Conservation (phyloP, 2,888 invertebrate species). For the Ochlodes sylvanus region DNA sequence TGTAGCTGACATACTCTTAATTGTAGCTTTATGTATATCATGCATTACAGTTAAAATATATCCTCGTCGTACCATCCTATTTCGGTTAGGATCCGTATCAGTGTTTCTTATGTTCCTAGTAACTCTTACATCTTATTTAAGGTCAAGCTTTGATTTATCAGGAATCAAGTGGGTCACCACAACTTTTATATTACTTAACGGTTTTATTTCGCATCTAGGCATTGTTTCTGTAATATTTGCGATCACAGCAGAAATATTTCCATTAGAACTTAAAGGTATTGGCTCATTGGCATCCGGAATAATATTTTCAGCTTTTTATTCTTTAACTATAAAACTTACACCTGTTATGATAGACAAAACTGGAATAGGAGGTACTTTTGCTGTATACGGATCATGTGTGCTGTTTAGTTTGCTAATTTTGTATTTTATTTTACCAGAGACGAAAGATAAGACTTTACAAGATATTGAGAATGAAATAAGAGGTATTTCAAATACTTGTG, state of each 20-base stretch:
- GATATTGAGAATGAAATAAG: constrained; percentile 56
- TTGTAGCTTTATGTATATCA: constrained; percentile 49
- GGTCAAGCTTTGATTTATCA: constrained; percentile 38
- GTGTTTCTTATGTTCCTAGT: constrained; percentile 50
- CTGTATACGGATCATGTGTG: constrained; percentile 48
- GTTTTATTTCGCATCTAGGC: constrained; percentile 49
- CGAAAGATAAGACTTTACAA: constrained; percentile 56
- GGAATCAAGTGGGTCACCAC: constrained; percentile 49
- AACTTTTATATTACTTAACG: constrained; percentile 48
- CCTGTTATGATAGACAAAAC: constrained; percentile 51
- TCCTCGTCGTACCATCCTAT: constrained; percentile 52
- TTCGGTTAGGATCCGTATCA: constrained; percentile 47
- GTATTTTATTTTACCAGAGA: constrained; percentile 56
- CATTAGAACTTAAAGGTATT: constrained; percentile 54
- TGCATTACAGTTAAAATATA: constrained; percentile 47
- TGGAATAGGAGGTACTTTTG: constrained; percentile 51
- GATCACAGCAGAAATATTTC: constrained; percentile 55
- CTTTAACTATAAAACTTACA: constrained; percentile 51
- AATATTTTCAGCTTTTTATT: constrained; percentile 50
- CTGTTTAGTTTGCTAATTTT: constrained; percentile 48
- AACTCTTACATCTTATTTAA: constrained; percentile 49
- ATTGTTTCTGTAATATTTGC: constrained; percentile 51
- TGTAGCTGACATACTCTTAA: constrained; percentile 50
- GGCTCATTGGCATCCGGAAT: constrained; percentile 52
- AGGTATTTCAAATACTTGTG: constrained; percentile 15